Conservation (phyloP, 2,113 vertebrate species). For the Alouatta palliata region DNA sequence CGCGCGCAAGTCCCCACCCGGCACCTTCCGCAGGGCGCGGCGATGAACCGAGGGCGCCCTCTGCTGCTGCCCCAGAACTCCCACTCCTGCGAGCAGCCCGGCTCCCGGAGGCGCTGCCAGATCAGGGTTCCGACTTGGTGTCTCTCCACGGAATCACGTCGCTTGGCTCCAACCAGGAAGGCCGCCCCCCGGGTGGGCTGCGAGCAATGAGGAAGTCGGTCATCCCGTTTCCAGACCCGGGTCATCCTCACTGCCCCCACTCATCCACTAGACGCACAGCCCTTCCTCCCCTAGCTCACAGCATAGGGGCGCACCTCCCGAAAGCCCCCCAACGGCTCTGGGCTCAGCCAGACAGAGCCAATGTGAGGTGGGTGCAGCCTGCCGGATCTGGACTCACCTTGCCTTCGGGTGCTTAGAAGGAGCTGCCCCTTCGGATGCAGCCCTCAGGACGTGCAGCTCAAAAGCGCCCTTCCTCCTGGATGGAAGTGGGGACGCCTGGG, state of each 20-base stretch:
- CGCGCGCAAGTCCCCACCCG: too few species aligned
- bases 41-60: background rate
- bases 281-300: background rate
- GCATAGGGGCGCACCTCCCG: fast-evolving
- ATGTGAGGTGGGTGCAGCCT: background rate
- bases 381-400: background rate
- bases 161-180: background rate
- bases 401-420: background rate
- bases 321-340: background rate
- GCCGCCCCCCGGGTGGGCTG: background rate
- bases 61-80: slow-evolving; percentile 39
- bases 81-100: background rate
- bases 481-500: fast-evolving
- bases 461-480: background rate
- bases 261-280: background rate
- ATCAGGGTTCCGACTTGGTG: background rate
- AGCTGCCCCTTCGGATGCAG: background rate
- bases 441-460: background rate
- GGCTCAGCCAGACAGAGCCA: background rate
- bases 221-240: background rate
- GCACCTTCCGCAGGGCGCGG: background rate
- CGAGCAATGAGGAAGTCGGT: background rate
- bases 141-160: background rate
- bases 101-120: fast-evolving
- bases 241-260: background rate